Base-by-base conservation (phyloP, 2,888 invertebrate genomes). In the Plusia festucae region DNA sequence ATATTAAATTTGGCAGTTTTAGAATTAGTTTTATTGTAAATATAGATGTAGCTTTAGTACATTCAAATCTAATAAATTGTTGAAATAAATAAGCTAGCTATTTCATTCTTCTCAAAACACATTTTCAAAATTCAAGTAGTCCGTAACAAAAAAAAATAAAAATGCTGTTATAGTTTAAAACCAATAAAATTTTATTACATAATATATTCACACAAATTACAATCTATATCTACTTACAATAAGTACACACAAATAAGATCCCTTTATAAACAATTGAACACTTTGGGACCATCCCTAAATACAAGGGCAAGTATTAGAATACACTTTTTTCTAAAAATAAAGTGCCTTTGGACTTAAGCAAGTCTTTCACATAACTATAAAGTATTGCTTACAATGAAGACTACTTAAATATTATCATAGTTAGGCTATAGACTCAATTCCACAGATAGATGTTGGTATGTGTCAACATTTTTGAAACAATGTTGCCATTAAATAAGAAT, bases 181-280 rank as follows among this genome's bases (percentile, higher is more conserved):
- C 34, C 73, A 73, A 73, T 67, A 60, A 56, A 65, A 70, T 53
- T 73, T 11, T 73, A 74, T 73, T 9, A 9, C 13, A 60, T 60
- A 65, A 54, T 73, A 54, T 73, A 73, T 76, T 74, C 76, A 73
- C 72, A 82, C 63, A 69, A 71, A 68, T 65, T 34, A 54, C 49
- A 62, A 55, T 68, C 73, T 75, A 81, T 67, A 22, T 61, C 70
- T 76, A 80, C 54, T 24, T 65, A 52, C 57, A 9, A 0, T 30
- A 79, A n/a, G 46, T 49, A 49, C 76, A 81, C 73, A 73, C 68
- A 61, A 7, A 4, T 51, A 64, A 56, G 68, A 73, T 79, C 77
- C 69, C 76, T 73, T 74, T 77, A 76, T 81, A 85, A 79, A 83
- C 56, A 80, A 84, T 82, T 89, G 89, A 90, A 90, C 89, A 90